A percentile compares a stretch with the other conserved stretches of the same genome.
Conservation (phyloP, 2,113 vertebrate species). For the Mormyrus iriodes region DNA sequence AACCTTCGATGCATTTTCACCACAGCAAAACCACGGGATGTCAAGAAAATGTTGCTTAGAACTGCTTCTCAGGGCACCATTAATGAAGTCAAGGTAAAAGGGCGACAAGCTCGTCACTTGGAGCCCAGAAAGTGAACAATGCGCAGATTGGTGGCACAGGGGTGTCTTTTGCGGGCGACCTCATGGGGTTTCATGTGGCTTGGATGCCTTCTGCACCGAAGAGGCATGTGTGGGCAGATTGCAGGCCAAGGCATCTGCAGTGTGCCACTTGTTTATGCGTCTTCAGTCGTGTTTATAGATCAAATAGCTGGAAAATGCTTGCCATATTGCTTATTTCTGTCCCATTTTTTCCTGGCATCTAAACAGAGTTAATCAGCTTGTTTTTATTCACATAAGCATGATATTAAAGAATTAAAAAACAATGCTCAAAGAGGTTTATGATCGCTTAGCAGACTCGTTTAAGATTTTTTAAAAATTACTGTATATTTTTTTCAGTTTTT, state of each 20-base stretch:
- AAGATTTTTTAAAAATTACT: not conserved
- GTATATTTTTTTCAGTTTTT: not conserved
- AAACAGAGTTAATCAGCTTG: not conserved
- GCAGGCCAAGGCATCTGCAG: conserved; percentile 22
- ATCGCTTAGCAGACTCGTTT: not conserved
- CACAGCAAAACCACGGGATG: not conserved
- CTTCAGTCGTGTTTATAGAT: conserved; percentile 22
- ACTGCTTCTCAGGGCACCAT: not conserved
- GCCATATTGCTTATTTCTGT: conserved; percentile 1
- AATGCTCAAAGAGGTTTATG: not conserved
- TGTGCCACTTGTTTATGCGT: conserved; percentile 39
- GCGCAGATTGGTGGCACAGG: not conserved
- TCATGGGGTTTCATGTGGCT: not conserved
- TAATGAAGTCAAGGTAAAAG: not conserved
- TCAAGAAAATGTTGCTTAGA: not conserved
- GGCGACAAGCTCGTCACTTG: not conserved
- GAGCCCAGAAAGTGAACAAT: not conserved
- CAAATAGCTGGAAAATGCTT: conserved; percentile 20
- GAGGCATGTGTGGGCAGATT: conserved; percentile 20
- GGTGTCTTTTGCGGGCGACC: not conserved
- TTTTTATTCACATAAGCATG: not conserved
- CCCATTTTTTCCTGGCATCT: conserved; percentile 16
- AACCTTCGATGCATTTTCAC: not conserved
- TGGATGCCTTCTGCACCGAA: conserved; percentile 14
- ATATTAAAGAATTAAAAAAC: not conserved